Base-by-base conservation (phyloP, 2,113 vertebrate genomes). In the Epinephelus fuscoguttatus region DNA sequence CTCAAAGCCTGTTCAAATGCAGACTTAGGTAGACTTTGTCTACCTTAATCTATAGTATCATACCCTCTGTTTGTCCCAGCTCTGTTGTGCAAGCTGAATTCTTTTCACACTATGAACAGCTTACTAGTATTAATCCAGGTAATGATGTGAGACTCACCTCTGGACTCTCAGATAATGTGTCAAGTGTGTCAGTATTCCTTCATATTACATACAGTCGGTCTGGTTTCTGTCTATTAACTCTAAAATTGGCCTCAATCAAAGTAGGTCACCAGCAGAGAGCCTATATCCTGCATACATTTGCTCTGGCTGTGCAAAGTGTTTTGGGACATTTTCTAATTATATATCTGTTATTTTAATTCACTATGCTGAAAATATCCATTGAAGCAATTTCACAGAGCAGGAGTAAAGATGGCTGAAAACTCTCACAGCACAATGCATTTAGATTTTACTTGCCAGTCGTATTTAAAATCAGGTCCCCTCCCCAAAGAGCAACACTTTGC, bases 201-300 rank as follows among this genome's bases (percentile, higher is more conserved):
- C 21, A 57, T 19, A 55, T 18, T 66, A 56, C 18, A 53, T 25
- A 52, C 68, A 52, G 30, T 19, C 62, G 5, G 27, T 79, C 37
- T 69, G 15, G 27, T 62, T 47, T 47, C 42, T 18, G n/a, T 63
- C 40, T 42, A 53, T 45, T 71, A 45, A 73, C 45, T 55, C 10
- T 30, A 50, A 45, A 60, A 50, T 19, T 86, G 81, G 27, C 63
- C 71, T 84, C 25, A 73, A 67, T 86, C 59, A 57, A 84, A 86
- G 27, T 66, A 75, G 81, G 79, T 78, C 71, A 79, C 30, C 15
- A 47, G 15, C 60, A 72, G 55, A 61, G n/a, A 84, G 67, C 13
- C 19, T 75, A 69, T 59, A 75, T 75, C 19, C 40, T 53, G n/a
- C 47, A 70, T 59, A 73, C 18, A 69, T 30, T 69, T 8, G 3